phyloP scores from a whole-genome alignment of 1,140 invertebrate species.

The Drosophila athabasca region DNA sequence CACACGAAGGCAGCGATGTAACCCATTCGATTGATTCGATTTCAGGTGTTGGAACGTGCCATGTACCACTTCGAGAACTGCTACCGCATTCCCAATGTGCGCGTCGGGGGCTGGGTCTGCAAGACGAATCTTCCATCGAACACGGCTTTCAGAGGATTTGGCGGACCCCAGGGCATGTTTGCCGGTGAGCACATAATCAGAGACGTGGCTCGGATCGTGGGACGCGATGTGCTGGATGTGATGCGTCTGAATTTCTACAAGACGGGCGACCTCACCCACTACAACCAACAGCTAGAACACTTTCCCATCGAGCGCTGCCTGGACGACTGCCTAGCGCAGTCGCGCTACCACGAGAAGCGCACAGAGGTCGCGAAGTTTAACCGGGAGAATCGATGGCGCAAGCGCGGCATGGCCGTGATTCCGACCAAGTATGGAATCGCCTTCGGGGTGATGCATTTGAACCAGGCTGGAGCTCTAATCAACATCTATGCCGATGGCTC shows the following conservation, averaged over 20 bases:
- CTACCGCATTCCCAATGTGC: conserved; percentile 89
- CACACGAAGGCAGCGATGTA: background rate
- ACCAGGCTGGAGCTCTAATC: conserved; percentile 95
- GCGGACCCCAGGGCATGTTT: conserved; percentile 95
- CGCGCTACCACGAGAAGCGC: conserved; percentile 88
- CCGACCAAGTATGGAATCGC: conserved; percentile 96
- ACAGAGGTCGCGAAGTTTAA: conserved; percentile 89
- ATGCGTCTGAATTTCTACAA: conserved; percentile 91
- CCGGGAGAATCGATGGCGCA: conserved; percentile 92
- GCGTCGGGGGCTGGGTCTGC: conserved; percentile 89
- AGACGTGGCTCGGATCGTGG: conserved; percentile 89
- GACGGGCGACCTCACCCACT: conserved; percentile 92
- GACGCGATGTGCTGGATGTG: conserved; percentile 86
- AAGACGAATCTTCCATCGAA: conserved; percentile 95
- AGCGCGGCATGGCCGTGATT: conserved; percentile 93
- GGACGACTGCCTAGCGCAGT: conserved; percentile 90
- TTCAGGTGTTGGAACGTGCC: conserved; percentile 90
- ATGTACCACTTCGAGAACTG: conserved; percentile 92
- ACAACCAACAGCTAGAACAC: conserved; percentile 89
- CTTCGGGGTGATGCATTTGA: conserved; percentile 91
- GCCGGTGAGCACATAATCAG: conserved; percentile 90
- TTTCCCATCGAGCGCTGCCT: conserved; percentile 93
- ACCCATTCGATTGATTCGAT: conserved; percentile 37
- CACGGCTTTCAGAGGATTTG: conserved; percentile 95
- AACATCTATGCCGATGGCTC: conserved; percentile 96